Evolutionary conservation across 2,888 invertebrate genomes (phyloP).

Genomic region (Coleophora deauratella): DNA sequence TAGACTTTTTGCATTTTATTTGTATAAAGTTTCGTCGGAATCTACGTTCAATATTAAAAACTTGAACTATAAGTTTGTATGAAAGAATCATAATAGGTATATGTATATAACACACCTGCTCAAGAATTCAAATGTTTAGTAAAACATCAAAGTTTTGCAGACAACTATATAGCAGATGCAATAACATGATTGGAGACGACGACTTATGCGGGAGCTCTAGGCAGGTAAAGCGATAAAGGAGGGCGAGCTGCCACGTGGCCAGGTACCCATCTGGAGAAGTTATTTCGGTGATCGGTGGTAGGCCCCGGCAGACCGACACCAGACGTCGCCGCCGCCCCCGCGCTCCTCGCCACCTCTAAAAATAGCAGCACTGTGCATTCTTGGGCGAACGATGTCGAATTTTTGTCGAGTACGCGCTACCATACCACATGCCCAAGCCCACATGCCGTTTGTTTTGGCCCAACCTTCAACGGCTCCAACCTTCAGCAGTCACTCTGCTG

Average conservation of each 20-base stretch:
- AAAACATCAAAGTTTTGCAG: no score
- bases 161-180: no score
- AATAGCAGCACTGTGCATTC: conserved; percentile 71
- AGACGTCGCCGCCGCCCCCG: conserved; percentile 73
- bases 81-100: no score
- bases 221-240: conserved; percentile 38
- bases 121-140: no score
- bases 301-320: conserved; percentile 77
- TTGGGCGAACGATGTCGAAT: conserved; percentile 73
- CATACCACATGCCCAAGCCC: conserved; percentile 23
- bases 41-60: no score
- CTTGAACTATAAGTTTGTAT: no score
- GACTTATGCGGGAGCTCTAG: neutral
- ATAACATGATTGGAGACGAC: neutral
- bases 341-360: conserved; percentile 67
- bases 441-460: conserved; percentile 71
- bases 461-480: conserved; percentile 19
- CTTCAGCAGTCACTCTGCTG: neutral
- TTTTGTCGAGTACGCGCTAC: conserved; percentile 69
- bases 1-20: no score
- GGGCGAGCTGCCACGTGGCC: conserved; percentile 57
- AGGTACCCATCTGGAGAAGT: conserved; percentile 71
- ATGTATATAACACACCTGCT: no score
- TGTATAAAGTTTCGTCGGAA: no score
- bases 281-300: conserved; percentile 75